phyloP scores from a whole-genome alignment of 1,140 invertebrate genomes.

The Diorhabda carinulata region DNA sequence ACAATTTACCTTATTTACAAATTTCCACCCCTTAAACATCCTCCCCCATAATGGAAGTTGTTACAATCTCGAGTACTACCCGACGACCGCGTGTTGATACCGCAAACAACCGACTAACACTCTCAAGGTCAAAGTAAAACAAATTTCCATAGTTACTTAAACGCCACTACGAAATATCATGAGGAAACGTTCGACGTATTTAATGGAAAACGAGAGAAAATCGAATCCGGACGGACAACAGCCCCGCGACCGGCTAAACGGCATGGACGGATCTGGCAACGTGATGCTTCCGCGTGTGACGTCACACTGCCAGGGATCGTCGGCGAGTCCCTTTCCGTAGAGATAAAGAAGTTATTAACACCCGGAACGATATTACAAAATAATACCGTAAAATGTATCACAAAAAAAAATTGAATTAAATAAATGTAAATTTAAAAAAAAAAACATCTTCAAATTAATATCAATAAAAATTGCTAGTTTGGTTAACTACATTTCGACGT shows the following conservation, averaged over 20 bases:
- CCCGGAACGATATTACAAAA: not conserved
- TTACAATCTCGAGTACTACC: not conserved
- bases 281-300: slow-evolving; percentile 42
- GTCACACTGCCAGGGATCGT: slow-evolving; percentile 46
- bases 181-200: too few species aligned
- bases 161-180: too few species aligned
- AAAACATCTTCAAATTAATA: too few species aligned
- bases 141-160: too few species aligned
- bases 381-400: too few species aligned
- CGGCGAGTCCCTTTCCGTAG: slow-evolving; percentile 28
- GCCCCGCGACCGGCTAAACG: slow-evolving; percentile 13
- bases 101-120: not conserved
- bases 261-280: slow-evolving; percentile 34
- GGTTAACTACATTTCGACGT: too few species aligned
- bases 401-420: too few species aligned
- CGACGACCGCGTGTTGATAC: slow-evolving; percentile 7
- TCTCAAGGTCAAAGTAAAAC: not conserved
- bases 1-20: slow-evolving; percentile 37
- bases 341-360: not conserved
- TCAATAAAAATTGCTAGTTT: too few species aligned
- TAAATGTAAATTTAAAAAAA: too few species aligned
- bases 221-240: slow-evolving; percentile 4
- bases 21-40: slow-evolving; percentile 43
- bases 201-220: slow-evolving; percentile 7
- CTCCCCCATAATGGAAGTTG: slow-evolving; percentile 2